These are phyloP conservation scores for Allacma fusca DNA, from an alignment of 2,888 invertebrate species.

Conservation along the genomic window DNA sequence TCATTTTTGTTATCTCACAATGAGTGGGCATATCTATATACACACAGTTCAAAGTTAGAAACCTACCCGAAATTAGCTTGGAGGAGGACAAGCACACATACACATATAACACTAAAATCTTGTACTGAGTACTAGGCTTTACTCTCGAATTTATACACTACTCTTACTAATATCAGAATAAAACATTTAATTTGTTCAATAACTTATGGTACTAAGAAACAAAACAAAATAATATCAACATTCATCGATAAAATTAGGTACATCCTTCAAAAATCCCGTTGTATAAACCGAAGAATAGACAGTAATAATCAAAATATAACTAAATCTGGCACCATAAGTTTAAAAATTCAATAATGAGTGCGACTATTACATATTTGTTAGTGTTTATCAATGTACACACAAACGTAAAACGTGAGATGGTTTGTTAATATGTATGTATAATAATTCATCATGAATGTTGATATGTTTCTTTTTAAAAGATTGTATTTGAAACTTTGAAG, in stretches of 20 bases:
- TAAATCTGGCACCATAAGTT: conserved; percentile 11
- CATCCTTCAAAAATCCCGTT: background rate
- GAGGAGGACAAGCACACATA: no score
- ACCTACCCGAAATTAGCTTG: no score
- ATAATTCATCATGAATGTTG: background rate
- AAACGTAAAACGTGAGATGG: background rate
- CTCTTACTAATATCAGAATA: background rate
- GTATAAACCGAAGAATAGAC: background rate
- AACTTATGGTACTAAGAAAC: background rate
- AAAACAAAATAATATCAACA: conserved; percentile 16
- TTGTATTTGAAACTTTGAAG: background rate
- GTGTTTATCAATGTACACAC: background rate
- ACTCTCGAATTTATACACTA: background rate
- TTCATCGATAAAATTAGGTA: conserved; percentile 16
- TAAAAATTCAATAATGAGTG: conserved; percentile 3
- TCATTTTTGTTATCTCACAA: background rate
- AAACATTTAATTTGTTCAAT: no score
- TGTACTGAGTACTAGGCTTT: no score
- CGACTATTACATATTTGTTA: background rate
- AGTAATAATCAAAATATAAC: conserved; percentile 7
- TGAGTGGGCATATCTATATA: no score
- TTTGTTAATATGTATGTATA: background rate
- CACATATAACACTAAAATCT: background rate
- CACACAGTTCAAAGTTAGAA: no score
- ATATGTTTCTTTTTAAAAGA: background rate